A percentile compares a stretch with the other conserved stretches of the same genome.
phyloP scores from a whole-genome alignment of 53 echinoderm and acorn worm genomes.

The Holothuria leucospilota region DNA sequence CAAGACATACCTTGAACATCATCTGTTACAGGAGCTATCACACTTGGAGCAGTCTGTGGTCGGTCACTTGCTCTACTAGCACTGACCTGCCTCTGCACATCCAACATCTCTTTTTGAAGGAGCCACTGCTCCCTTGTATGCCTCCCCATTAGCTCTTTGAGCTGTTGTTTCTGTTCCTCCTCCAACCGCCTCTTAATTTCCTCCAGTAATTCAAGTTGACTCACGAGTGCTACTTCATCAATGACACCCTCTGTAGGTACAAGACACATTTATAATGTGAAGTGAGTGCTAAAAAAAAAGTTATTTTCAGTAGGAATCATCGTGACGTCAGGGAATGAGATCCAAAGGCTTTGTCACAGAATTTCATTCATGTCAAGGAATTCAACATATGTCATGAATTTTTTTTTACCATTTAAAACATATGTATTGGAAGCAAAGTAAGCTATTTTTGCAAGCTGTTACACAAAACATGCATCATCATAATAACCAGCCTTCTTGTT shows the following conservation, averaged over 20 bases:
- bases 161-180: slow-evolving; percentile 81
- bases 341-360: too few species aligned
- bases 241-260: not conserved
- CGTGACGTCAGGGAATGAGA: not conserved
- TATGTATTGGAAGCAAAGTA: too few species aligned
- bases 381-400: too few species aligned
- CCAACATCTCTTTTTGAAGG: slow-evolving; percentile 85
- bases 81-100: slow-evolving; percentile 63
- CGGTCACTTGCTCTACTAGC: slow-evolving; percentile 3
- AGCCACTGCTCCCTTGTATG: slow-evolving; percentile 81
- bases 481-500: too few species aligned
- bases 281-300: not conserved
- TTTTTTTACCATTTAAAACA: too few species aligned
- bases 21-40: too few species aligned
- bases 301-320: not conserved
- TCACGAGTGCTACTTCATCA: slow-evolving; percentile 63
- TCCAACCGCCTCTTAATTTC: slow-evolving; percentile 73
- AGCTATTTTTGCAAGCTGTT: too few species aligned
- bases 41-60: not conserved
- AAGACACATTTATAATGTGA: not conserved
- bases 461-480: too few species aligned
- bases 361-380: too few species aligned
- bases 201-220: slow-evolving; percentile 85
- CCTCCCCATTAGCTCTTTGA: slow-evolving; percentile 75
- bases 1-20: too few species aligned